Percentiles rank a stretch among this genome's conserved stretches.
These are phyloP conservation scores for Atopsyche davidsoni DNA, from an alignment of 1,140 invertebrate species.

Conservation along the genomic window DNA sequence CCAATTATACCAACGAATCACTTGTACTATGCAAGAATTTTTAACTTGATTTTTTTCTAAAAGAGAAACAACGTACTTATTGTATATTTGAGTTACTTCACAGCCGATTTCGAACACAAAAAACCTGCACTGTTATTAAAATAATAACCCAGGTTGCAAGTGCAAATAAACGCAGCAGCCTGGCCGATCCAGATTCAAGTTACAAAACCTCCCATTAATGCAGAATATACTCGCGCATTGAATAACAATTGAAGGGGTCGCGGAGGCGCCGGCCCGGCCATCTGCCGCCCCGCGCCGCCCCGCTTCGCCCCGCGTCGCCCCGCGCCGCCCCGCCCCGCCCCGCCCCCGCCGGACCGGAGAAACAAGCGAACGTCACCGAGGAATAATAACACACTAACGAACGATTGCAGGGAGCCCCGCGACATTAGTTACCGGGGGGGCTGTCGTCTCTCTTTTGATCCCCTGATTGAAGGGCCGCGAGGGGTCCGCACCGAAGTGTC, in stretches of 20 bases:
- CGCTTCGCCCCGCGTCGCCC: neutral
- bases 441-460: neutral
- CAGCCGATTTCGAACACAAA: no score
- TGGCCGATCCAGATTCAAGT: conserved; percentile 12
- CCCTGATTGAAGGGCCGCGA: conserved; percentile 11
- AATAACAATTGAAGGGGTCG: conserved; percentile 10
- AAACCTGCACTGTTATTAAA: no score
- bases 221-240: conserved; percentile 1
- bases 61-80: no score
- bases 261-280: conserved; percentile 13
- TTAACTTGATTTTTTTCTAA: no score
- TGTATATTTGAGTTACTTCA: no score
- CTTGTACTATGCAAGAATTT: no score
- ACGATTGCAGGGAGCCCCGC: neutral
- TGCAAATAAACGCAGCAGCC: no score
- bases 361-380: neutral
- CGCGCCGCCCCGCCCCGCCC: neutral
- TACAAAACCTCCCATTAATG: conserved; percentile 20
- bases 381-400: neutral
- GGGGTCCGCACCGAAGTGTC: neutral
- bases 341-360: conserved; percentile 17
- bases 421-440: neutral
- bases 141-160: no score
- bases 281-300: conserved; percentile 15
- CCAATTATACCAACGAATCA: no score